Evolutionary conservation across 2,888 invertebrate genomes (phyloP), one percentile per base, ranked within the genome.

Genomic region (Amaurobius ferox): DNA sequence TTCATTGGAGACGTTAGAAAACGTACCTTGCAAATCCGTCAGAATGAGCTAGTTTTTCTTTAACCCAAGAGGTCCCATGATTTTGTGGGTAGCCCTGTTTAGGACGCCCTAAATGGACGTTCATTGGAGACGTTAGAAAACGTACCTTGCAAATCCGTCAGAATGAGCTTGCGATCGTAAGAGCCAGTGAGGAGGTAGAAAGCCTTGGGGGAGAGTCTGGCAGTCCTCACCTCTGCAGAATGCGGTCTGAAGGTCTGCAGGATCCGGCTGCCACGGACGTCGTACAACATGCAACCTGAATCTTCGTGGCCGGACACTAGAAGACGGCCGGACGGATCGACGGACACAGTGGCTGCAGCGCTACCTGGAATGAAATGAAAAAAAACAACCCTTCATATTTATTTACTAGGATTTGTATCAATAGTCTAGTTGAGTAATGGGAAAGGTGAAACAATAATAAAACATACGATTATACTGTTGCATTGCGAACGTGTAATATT

Each of bases 251-350:
- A 97, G 89, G 96, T 96, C 92, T 99, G 98, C 87, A 99, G 95
- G 77, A 96, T 95, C 68, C 98, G 93, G 64, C 95, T 95, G 5
- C 98, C 98, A 72, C 97, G 94, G 78, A 99, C 97, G 92, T 99
- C 99, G 92, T 96, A 98, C 89, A 99, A 92, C 87, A 96, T 96
- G 91, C 98, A 96, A 16, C 95, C 94, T 71, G 96, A 95, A 92
- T 99, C 98, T 91, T 99, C 98, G 92, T 99, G 98, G 0, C 99
- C 99, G 35, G 97, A 96, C 0, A 98, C 98, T 67, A 99, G 92
- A 71, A 99, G 93, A 74, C 98, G 94, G 0, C 99, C 99, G 30
- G 97, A 97, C 0, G 98, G 98, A 92, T 99, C 99, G 26, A 99
- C 98, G 90, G 97, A 97, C 1, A 98, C 94, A 0, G 97, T 95